These are phyloP conservation scores for Drosophila punjabiensis DNA, from an alignment of 1,140 invertebrate species.

Conservation along the genomic window DNA sequence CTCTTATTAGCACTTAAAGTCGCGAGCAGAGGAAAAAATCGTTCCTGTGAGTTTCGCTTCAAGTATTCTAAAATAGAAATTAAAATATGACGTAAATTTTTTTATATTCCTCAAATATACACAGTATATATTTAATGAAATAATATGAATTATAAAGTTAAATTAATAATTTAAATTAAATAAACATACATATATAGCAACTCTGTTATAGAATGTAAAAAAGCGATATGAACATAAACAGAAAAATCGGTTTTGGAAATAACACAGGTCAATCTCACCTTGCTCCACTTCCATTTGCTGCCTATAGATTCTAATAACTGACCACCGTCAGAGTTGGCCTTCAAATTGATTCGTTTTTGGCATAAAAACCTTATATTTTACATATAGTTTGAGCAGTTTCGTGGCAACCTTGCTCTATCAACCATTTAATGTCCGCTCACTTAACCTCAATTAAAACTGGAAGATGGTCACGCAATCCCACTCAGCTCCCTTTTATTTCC, in stretches of 20 bases:
- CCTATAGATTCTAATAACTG: not conserved
- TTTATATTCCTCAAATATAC: no score
- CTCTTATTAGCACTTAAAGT: no score
- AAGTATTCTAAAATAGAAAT: no score
- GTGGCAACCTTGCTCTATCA: constrained; percentile 66
- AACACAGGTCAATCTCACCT: not conserved
- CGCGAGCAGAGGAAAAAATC: no score
- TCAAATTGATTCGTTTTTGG: constrained; percentile 25
- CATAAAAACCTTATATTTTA: constrained; percentile 50
- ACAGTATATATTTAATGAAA: no score
- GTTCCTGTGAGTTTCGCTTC: no score
- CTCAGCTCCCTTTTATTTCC: not conserved
- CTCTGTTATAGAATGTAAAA: no score
- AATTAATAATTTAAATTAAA: no score
- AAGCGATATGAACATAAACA: no score
- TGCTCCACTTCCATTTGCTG: constrained; percentile 17
- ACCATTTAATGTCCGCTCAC: constrained; percentile 63
- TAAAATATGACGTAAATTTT: no score
- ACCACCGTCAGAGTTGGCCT: constrained; percentile 40
- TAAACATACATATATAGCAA: no score
- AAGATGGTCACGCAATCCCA: constrained; percentile 55
- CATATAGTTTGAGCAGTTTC: constrained; percentile 38
- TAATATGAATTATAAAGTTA: no score
- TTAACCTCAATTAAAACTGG: constrained; percentile 69
- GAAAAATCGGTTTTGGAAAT: not conserved